A percentile compares a stretch with the other conserved stretches of the same genome.
phyloP scores from a whole-genome alignment of 1,140 invertebrate genomes.

The Lanistes nyassanus region DNA sequence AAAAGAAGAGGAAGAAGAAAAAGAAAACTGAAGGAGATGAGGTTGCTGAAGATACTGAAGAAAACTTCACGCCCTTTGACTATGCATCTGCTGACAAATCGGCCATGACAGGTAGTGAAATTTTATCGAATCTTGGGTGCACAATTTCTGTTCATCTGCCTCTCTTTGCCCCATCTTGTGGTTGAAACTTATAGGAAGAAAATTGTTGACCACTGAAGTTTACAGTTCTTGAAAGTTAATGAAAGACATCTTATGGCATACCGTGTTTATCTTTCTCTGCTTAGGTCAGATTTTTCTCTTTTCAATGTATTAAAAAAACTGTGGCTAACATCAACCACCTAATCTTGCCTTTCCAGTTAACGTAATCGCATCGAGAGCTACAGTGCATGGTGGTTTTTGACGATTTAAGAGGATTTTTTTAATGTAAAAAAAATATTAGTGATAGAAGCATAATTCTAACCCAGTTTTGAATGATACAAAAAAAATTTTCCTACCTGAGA shows the following conservation, averaged over 20 bases:
- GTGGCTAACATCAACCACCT: too few relatives aligned
- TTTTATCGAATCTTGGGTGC: background rate
- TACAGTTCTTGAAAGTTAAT: background rate
- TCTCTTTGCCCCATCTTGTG: background rate
- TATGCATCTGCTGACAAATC: constrained; percentile 30
- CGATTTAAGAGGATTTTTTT: too few relatives aligned
- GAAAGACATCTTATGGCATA: background rate
- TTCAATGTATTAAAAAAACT: too few relatives aligned
- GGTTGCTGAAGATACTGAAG: background rate
- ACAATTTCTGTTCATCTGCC: background rate
- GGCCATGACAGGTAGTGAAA: constrained; percentile 13
- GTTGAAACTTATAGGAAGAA: background rate
- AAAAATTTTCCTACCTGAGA: too few relatives aligned
- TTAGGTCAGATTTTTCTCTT: background rate
- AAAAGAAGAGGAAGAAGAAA: constrained; percentile 18
- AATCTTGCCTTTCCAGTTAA: too few relatives aligned
- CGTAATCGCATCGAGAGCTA: too few relatives aligned
- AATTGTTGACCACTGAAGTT: background rate
- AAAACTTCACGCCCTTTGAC: constrained; percentile 30
- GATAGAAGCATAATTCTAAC: too few relatives aligned
- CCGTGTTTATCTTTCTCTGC: background rate
- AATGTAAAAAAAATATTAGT: too few relatives aligned
- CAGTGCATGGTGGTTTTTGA: too few relatives aligned
- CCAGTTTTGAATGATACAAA: too few relatives aligned
- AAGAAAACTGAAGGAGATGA: constrained; percentile 16